Percentiles rank a stretch among this genome's conserved stretches.
These are phyloP conservation scores for Trachymyrmex septentrionalis DNA, from an alignment of 1,140 invertebrate genomes.

Conservation along the genomic window DNA sequence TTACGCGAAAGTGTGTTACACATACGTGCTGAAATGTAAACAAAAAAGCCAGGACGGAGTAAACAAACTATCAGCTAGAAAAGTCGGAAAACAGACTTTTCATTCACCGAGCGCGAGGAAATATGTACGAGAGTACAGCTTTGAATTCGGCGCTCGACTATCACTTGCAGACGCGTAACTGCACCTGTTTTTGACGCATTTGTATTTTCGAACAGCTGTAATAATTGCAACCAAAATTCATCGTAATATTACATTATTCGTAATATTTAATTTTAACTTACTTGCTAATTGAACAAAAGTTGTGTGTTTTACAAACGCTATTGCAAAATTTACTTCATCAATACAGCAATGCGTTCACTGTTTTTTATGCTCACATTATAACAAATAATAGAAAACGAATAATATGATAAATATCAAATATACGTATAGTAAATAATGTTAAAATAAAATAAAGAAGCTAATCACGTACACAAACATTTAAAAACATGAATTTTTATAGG, in stretches of 20 bases:
- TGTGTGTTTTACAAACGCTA: background rate
- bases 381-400: background rate
- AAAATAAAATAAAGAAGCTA: too few relatives aligned
- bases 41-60: constrained; percentile 30
- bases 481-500: background rate
- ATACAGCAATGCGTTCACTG: background rate
- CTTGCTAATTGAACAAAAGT: background rate
- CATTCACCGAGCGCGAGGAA: constrained; percentile 32
- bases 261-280: background rate
- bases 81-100: constrained; percentile 55
- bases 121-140: constrained; percentile 31
- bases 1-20: constrained; percentile 7
- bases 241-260: background rate
- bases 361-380: background rate
- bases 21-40: background rate
- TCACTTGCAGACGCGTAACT: constrained; percentile 48
- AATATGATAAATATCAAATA: background rate
- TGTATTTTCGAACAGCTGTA: constrained; percentile 46
- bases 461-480: background rate
- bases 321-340: background rate
- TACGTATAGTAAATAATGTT: background rate
- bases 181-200: constrained; percentile 41
- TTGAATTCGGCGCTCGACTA: constrained; percentile 52
- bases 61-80: constrained; percentile 54
- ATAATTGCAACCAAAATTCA: constrained; percentile 45